Evolutionary conservation across 2,113 vertebrate genomes (phyloP).

Genomic region (Sorex fumeus): DNA sequence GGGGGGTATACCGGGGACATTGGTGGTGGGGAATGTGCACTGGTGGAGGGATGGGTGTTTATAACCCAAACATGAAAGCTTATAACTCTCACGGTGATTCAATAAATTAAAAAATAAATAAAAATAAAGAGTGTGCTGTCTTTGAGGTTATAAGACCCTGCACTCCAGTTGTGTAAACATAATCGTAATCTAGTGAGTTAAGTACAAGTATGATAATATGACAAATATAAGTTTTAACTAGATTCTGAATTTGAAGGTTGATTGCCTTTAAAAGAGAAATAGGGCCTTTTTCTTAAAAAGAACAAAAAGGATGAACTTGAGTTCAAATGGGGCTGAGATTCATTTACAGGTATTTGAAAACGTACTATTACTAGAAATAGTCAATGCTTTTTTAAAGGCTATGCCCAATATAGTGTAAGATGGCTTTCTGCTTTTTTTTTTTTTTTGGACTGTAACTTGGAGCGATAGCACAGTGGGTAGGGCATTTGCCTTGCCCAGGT

Average conservation of each 20-base stretch:
- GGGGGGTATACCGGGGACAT: no score
- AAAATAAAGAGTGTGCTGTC: not conserved
- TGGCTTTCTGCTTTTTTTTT: conserved; percentile 38
- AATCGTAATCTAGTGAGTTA: not conserved
- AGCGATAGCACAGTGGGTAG: no score
- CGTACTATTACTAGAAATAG: not conserved
- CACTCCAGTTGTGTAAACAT: not conserved
- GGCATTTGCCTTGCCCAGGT: no score
- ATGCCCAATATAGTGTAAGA: not conserved
- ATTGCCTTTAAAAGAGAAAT: conserved; percentile 31
- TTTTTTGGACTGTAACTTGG: no score
- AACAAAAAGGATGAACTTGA: not conserved
- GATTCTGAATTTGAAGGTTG: conserved; percentile 9
- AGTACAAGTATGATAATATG: not conserved
- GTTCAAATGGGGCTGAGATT: not conserved
- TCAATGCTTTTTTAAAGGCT: conserved; percentile 1
- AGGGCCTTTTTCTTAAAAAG: not conserved
- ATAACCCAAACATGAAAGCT: no score
- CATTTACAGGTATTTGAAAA: not conserved
- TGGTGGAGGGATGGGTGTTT: no score
- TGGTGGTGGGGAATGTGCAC: no score
- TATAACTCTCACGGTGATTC: no score
- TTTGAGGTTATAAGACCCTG: not conserved
- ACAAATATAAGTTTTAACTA: not conserved
- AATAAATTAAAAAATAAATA: no score